A percentile compares a stretch with the other conserved stretches of the same genome.
These are phyloP conservation scores for Dromococcyx pavoninus DNA, from an alignment of 2,797 vertebrate species.

Conservation along the genomic window DNA sequence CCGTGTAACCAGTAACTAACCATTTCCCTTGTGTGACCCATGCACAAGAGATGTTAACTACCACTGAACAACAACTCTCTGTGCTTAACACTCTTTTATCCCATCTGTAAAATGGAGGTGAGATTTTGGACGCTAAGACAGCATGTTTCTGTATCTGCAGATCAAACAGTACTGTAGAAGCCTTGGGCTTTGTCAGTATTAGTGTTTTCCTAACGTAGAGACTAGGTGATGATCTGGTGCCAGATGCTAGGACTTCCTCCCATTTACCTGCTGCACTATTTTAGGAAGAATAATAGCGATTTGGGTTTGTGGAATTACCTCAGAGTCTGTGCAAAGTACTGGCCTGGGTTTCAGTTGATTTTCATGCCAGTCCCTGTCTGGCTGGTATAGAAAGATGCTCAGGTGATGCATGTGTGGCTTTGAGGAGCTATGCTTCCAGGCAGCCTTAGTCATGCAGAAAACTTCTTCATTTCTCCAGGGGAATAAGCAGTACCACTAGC, in stretches of 20 bases:
- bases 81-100: background rate
- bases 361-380: background rate
- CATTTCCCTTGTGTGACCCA: background rate
- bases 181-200: background rate
- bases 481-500: background rate
- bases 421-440: background rate
- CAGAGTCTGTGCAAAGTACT: background rate
- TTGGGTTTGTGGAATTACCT: background rate
- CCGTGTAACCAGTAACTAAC: background rate
- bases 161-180: background rate
- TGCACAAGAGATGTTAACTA: background rate
- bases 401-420: background rate
- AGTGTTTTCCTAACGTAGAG: background rate
- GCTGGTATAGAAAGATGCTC: background rate
- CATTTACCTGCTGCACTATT: background rate
- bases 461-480: background rate
- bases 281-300: background rate
- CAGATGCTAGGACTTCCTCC: background rate
- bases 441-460: background rate
- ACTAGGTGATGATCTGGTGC: background rate
- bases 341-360: background rate
- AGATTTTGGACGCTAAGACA: background rate
- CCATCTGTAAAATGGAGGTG: background rate
- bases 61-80: background rate
- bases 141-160: background rate